A percentile compares a stretch with the other conserved stretches of the same genome.
Evolutionary conservation across 2,888 invertebrate genomes (phyloP).

Genomic region (Meganola albula): DNA sequence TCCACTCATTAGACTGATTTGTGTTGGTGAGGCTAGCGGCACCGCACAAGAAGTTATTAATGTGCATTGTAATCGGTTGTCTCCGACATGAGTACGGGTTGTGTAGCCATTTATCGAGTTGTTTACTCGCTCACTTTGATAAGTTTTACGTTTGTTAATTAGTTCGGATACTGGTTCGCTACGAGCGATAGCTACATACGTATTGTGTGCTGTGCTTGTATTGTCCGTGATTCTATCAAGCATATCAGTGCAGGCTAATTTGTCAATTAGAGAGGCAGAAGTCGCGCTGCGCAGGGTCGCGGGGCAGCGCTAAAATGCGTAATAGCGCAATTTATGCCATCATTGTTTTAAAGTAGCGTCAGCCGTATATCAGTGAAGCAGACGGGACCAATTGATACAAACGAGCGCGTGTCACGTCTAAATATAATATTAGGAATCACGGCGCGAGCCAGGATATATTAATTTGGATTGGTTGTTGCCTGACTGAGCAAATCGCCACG

Average conservation of each 20-base stretch:
- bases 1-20: conserved; percentile 72
- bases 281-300: conserved; percentile 50
- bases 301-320: conserved; percentile 58
- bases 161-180: conserved; percentile 20
- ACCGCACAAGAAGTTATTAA: conserved; percentile 68
- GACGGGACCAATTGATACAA: conserved; percentile 76
- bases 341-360: conserved; percentile 77
- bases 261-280: conserved; percentile 53
- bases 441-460: conserved; percentile 78
- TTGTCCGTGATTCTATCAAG: conserved; percentile 44
- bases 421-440: conserved; percentile 79
- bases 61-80: conserved; percentile 60
- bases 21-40: conserved; percentile 55
- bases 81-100: conserved; percentile 54
- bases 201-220: conserved; percentile 31
- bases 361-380: conserved; percentile 73
- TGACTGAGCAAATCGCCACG: conserved; percentile 51
- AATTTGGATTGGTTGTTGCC: conserved; percentile 70
- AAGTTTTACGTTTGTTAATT: conserved; percentile 38
- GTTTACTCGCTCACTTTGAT: conserved; percentile 35
- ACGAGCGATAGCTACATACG: conserved; percentile 25
- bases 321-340: conserved; percentile 74
- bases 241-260: conserved; percentile 58
- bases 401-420: conserved; percentile 77
- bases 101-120: conserved; percentile 50